Evolutionary conservation across 64 coral and sea anemone species (phyloP), one percentile per base, ranked within the genome.

Genomic region (Orbicella faveolata): DNA sequence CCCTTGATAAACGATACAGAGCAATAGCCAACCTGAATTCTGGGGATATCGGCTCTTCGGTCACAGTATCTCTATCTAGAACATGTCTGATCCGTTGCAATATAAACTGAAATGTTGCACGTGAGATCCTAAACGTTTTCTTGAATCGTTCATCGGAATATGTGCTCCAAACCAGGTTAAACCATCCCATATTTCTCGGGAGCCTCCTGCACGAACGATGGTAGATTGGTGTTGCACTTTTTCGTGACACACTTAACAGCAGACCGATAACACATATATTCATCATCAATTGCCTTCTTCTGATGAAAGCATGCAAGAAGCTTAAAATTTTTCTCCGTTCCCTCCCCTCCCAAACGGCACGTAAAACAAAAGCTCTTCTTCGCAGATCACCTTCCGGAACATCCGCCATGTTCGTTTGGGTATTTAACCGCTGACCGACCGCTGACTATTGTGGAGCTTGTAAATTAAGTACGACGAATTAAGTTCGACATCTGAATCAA

Each of bases 111-210:
- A 94, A 94, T 89, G 87, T 94, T 76, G 63, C 52, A 73, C 87
- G 67, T 54, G 92, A 94, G 15, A 89, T 63, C 25, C 92, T 55
- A 55, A 94, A 90, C 13, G 73, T 89, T 44, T 94, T 94, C 48
- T 86, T 79, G 48, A 90, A 94, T 20, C 62, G 64, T 33, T 65
- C 81, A 52, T 94, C 87, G 44, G 92, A 94, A 79, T 93, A 93
- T 3, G 52, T 20, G 17, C 18, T 79, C 84, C 83, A 93, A 64
- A 88, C 83, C 14, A 68, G 36, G 19, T 93, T 51, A 44, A 76
- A 88, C 91, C 91, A 88, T 18, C 91, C 83, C 36, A 70, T 70
- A 76, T 94, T 94, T 83, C 88, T 65, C 59, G 20, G 8, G 34
- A 85, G 68, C 44, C 87, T 79, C 36, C 83, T 63, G 44, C 75